phyloP scores from a whole-genome alignment of 2,113 vertebrate species.

The Pachyramphus minor region DNA sequence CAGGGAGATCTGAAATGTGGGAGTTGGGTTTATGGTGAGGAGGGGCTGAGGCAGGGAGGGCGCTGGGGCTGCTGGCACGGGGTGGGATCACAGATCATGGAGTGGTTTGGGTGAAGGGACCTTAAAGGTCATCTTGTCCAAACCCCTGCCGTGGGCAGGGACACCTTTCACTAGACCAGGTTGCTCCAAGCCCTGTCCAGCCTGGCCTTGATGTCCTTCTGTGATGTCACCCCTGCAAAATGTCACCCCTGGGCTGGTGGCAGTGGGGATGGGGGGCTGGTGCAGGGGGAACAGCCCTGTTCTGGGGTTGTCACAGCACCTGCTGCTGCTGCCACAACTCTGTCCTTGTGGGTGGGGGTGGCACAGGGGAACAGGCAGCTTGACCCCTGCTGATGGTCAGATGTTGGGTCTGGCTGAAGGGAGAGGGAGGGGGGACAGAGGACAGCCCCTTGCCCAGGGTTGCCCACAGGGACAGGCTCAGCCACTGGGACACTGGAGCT shows the following conservation, averaged over 20 bases:
- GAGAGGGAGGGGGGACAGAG: not conserved
- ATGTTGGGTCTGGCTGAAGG: not conserved
- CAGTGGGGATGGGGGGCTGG: not conserved
- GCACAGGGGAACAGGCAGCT: accelerated
- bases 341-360: accelerated
- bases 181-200: not conserved
- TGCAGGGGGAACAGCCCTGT: not conserved
- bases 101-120: accelerated
- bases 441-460: not conserved
- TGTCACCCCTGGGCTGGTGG: not conserved
- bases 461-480: not conserved
- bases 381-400: not conserved
- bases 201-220: not conserved
- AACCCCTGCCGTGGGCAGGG: not conserved
- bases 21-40: not conserved
- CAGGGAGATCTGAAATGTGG: not conserved
- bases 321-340: not conserved
- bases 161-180: not conserved
- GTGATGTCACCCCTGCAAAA: accelerated
- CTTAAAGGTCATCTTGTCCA: not conserved
- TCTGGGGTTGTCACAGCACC: not conserved
- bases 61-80: accelerated
- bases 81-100: not conserved
- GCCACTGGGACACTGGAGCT: accelerated
- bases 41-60: not conserved